Evolutionary conservation across 2,797 vertebrate genomes (phyloP), one percentile per base, ranked within the genome.

Genomic region (Bovichtus diacanthus): DNA sequence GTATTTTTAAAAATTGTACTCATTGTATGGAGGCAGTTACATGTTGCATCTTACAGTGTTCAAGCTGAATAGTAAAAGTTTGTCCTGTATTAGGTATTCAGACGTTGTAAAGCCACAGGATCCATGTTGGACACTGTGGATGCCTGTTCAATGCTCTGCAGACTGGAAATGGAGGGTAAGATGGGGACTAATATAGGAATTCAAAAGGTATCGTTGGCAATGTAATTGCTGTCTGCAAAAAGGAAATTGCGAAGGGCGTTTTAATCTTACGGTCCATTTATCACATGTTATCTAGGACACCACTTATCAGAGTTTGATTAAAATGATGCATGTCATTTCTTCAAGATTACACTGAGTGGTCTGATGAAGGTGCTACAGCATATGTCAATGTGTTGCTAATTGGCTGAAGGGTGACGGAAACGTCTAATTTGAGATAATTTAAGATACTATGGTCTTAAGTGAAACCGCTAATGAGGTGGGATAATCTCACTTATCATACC

Each of bases 81-180:
- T 64, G 4, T 61, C 19, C n/a, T 71, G 1, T 73, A 67, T 53
- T 29, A 99, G 98, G 81, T 99, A 23, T 93, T 88, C 50, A 95
- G 90, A 10, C 91, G 79, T 0, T 93, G 95, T 73, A 90, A 86
- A 62, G 21, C 88, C 6, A 91, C 91, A 0, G 96, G 95, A 25
- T 84, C 90, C 36, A 97, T 98, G 95, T 82, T 99, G 92, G 96
- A 99, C 80, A 16, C 90, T 0, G 96, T 98, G 3, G 97, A 99
- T 53, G 90, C 88, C 83, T 89, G 92, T 55, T 99, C 98, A 0
- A 85, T 99, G 95, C 95, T 99, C 11, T 97, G 90, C 92, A 95
- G 98, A 62, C 94, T 99, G 70, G 95, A 96, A 74, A 94, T 99
- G 96, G 98, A 99, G 92, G 98, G 98, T 99, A 85, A 93, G 89